Conservation (phyloP, 2,888 invertebrate genomes). For the Pherbina coryleti region DNA sequence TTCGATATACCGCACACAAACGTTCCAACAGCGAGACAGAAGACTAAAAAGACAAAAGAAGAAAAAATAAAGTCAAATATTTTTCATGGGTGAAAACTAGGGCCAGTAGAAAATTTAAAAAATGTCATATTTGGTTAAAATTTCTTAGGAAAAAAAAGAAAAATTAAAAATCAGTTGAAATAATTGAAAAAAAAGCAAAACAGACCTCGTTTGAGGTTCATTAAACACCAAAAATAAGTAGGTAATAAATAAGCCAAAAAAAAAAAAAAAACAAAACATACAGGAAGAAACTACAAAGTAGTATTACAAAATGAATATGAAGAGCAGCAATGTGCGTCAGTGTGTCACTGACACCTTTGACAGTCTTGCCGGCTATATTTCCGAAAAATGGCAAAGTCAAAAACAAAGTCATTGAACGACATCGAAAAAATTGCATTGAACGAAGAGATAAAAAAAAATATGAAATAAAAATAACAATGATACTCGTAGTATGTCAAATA, state of each 20-base stretch:
- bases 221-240: not conserved
- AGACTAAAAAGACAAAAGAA: not conserved
- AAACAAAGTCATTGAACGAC: slow-evolving; percentile 1
- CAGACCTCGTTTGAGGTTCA: not conserved
- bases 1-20: too few relatives aligned
- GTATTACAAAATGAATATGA: not conserved
- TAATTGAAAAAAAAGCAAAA: not conserved
- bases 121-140: too few relatives aligned
- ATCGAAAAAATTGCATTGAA: too few relatives aligned
- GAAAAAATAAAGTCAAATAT: not conserved
- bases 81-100: too few relatives aligned
- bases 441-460: too few relatives aligned
- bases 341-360: not conserved
- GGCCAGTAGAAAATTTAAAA: too few relatives aligned
- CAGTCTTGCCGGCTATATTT: not conserved
- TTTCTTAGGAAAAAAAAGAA: not conserved
- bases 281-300: not conserved
- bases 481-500: not conserved
- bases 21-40: too few relatives aligned
- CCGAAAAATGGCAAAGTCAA: not conserved
- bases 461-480: too few relatives aligned
- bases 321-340: not conserved
- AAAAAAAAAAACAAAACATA: too few relatives aligned
- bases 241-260: not conserved
- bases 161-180: not conserved